Evolutionary conservation across 2,113 vertebrate genomes (phyloP), one percentile per base, ranked within the genome.

Genomic region (Cervus canadensis): DNA sequence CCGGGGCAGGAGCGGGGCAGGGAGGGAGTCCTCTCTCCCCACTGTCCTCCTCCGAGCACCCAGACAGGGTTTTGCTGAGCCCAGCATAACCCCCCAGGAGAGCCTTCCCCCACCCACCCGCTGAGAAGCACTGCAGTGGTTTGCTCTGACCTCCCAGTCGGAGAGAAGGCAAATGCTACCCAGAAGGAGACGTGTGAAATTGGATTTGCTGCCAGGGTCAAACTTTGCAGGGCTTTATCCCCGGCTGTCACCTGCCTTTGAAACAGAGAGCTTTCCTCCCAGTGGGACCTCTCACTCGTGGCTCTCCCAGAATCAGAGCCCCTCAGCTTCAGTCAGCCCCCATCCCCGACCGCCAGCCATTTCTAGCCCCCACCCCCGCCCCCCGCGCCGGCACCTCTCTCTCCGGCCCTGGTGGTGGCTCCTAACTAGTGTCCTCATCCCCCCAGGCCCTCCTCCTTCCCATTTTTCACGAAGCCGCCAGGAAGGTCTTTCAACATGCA

Each of bases 171-270:
- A 25, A 36, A 54, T 50, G 87, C 62, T n/a, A 26, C n/a, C 87
- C 33, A 88, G 94, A 25, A 96, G 92, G 83, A 96, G 95, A 86
- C 15, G 81, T 90, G 90, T 83, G 95, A 79, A 95, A 91, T 71
- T 91, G 89, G 87, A 87, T 95, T 97, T 95, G 92, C 50, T 36
- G 45, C 78, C 45, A 56, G 90, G 94, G 95, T 97, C 88, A 89
- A 43, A 50, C 71, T 67, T 52, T 4, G 16, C 79, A 7, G 43
- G 13, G 79, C 60, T 84, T 76, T 60, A 23, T 67, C 92, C 21
- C 82, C 0, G 1, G 86, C 90, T 92, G 92, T 89, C 96, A 79
- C 92, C 85, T 96, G 88, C 94, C 56, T 97, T 71, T 54, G 84
- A 89, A 82, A 59, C 78, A 92, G 43, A 81, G 82, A 56, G 6